A percentile compares a stretch with the other conserved stretches of the same genome.
phyloP scores from a whole-genome alignment of 2,797 vertebrate species.

The Rhodeus uyekii region DNA sequence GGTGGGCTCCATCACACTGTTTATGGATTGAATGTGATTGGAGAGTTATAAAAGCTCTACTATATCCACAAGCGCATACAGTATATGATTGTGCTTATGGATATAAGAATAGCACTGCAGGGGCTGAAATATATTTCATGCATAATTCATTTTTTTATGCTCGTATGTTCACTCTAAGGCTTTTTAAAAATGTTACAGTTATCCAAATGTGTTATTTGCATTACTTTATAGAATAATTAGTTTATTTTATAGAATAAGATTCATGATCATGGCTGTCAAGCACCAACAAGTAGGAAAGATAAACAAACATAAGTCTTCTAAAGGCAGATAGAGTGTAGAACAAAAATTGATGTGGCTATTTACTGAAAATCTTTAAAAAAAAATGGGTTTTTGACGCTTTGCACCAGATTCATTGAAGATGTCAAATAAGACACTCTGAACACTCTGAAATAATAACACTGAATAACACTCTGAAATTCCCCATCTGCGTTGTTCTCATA shows the following conservation, averaged over 20 bases:
- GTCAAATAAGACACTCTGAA: background rate
- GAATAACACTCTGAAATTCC: background rate
- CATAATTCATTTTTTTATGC: background rate
- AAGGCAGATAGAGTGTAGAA: background rate
- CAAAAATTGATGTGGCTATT: background rate
- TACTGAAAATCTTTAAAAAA: background rate
- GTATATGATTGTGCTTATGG: background rate
- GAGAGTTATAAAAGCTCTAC: conserved; percentile 39
- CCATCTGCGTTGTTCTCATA: background rate
- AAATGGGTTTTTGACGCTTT: background rate
- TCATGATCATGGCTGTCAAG: background rate
- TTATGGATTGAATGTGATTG: conserved; percentile 35
- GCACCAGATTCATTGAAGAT: background rate
- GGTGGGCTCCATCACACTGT: conserved; percentile 21
- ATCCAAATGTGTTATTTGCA: background rate
- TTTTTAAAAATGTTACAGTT: background rate
- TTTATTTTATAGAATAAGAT: background rate
- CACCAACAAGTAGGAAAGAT: too few relatives aligned
- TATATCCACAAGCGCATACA: background rate
- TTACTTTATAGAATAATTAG: background rate
- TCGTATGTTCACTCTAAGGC: background rate
- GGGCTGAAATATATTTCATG: background rate
- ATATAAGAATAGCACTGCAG: conserved; percentile 13
- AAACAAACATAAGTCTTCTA: too few relatives aligned
- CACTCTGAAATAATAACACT: too few relatives aligned